Conservation (phyloP, 2,888 invertebrate species). For the Adelphocoris suturalis region DNA sequence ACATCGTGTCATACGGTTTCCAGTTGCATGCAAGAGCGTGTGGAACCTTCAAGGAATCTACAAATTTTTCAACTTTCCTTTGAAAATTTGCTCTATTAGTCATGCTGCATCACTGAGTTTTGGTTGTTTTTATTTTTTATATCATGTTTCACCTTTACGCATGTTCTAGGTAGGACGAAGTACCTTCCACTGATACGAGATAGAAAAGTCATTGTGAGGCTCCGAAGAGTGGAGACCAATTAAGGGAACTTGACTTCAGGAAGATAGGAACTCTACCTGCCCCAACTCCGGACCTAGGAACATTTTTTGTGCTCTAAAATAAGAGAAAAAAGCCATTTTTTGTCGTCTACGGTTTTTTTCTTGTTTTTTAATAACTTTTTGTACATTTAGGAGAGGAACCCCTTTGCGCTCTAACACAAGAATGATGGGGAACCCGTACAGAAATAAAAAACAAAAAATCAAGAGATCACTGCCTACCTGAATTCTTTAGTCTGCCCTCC, state of each 20-base stretch:
- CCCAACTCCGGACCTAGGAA: background rate
- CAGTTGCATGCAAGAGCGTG: no score
- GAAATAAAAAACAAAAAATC: background rate
- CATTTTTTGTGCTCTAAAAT: background rate
- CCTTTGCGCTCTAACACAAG: background rate
- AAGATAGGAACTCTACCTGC: background rate
- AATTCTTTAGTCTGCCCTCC: constrained; percentile 22
- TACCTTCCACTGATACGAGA: no score
- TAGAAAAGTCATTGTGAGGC: no score
- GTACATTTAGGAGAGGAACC: background rate
- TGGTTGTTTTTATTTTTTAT: no score
- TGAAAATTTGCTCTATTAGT: no score
- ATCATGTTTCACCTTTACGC: no score
- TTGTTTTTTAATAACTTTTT: background rate
- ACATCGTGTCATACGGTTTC: no score
- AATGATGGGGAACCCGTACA: background rate
- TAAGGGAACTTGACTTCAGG: constrained; percentile 14
- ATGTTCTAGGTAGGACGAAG: no score
- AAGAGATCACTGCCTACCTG: constrained; percentile 37
- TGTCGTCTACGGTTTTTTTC: background rate
- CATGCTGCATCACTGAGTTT: no score
- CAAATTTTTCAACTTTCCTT: no score
- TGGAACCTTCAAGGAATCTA: no score
- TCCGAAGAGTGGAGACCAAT: background rate
- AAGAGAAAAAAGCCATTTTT: background rate